phyloP scores from a whole-genome alignment of 1,140 invertebrate species.

The Pogonognathellus flavescens region DNA sequence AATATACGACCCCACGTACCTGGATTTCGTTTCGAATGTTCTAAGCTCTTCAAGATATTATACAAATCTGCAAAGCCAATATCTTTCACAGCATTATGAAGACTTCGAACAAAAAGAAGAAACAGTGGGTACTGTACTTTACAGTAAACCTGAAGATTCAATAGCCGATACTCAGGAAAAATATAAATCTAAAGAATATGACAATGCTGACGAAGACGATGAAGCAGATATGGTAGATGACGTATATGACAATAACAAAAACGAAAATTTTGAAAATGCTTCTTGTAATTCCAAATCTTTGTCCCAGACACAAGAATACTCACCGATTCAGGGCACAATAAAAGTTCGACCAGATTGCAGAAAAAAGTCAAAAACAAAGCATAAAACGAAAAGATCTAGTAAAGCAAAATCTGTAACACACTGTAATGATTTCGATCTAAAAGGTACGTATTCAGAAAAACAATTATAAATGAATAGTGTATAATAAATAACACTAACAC shows the following conservation, averaged over 20 bases:
- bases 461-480: too few relatives aligned
- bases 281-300: background rate
- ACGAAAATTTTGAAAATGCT: background rate
- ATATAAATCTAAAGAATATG: background rate
- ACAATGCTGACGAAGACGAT: background rate
- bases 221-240: background rate
- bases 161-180: too few relatives aligned
- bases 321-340: background rate
- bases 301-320: background rate
- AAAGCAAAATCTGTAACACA: background rate
- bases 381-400: background rate
- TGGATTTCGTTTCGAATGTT: background rate
- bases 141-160: too few relatives aligned
- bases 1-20: background rate
- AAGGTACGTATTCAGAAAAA: too few relatives aligned
- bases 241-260: background rate
- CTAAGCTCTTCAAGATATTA: background rate
- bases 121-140: background rate
- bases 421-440: background rate
- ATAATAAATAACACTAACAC: too few relatives aligned
- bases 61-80: background rate
- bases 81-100: background rate
- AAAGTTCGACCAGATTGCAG: background rate
- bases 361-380: background rate
- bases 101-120: background rate